Base-by-base conservation (phyloP, 2,888 invertebrate genomes). In the Geotrupes spiniger region DNA sequence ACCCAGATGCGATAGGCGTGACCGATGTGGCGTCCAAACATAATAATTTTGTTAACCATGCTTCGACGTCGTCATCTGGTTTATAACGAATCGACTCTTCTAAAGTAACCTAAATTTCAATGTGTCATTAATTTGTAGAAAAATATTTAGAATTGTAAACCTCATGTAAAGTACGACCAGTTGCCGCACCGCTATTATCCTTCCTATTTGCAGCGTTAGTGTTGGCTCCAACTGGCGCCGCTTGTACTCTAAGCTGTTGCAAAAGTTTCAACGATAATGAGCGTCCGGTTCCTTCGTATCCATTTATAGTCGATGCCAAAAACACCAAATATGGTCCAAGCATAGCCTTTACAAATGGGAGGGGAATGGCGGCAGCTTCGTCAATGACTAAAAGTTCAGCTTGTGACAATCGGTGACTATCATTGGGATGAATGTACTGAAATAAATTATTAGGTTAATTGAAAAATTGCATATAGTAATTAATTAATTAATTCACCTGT, bases 341-440 rank as follows among this genome's bases (percentile, higher is more conserved):
- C 71, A 97, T 87, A 1, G 86, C 83, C 57, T 92, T 90, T 0
- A 99, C 96, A 61, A 91, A 83, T 0, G 92, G 89, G 48, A 99
- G 76, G 0, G 99, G 99, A 59, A 99, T 99, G 4, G 99, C 99
- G 0, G 99, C 99, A 1, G 99, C 99, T 74, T 99, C 99, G 72
- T 99, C 99, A 47, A 99, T 96, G 0, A 99, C 84, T 25, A 99
- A 79, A 29, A 99, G 73, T 72, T 99, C 98, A 0, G 97, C 96
- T 54, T 96, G 95, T 5, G 91, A 85, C 25, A 99, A 77, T 52
- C 92, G 84, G 48, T 89, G 84, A 37, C 88, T 85, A 72, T 98
- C 96, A 31, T 87, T 86, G 0, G 99, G 97, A 52, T 92, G 88
- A 66, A 99, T 95, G 73, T 99, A 99, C 87, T 97, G 73, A 3